Conservation (phyloP, 2,797 vertebrate genomes). For the Linurgus olivaceus region DNA sequence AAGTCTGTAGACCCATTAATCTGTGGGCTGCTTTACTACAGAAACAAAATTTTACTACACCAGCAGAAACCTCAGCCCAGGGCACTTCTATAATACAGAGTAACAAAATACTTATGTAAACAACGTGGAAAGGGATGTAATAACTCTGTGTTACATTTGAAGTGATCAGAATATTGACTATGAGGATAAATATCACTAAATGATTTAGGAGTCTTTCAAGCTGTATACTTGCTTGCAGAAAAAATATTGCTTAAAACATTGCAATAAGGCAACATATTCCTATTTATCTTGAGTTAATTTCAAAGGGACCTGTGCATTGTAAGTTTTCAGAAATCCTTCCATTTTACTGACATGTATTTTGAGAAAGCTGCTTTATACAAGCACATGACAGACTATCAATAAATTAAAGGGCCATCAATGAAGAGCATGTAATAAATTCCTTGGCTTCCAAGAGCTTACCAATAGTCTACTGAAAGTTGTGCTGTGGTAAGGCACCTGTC, state of each 20-base stretch:
- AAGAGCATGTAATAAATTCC: background rate
- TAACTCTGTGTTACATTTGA: background rate
- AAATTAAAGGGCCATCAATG: background rate
- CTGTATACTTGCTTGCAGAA: background rate
- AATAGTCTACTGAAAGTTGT: background rate
- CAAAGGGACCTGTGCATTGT: background rate
- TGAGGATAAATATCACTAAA: background rate
- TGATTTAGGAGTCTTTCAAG: background rate
- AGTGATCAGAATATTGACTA: background rate
- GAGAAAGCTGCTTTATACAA: background rate
- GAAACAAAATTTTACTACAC: background rate
- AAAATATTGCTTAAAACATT: background rate
- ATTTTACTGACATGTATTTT: background rate
- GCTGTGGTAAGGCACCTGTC: background rate
- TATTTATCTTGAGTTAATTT: background rate
- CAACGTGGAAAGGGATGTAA: background rate
- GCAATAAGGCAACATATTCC: background rate
- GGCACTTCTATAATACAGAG: background rate
- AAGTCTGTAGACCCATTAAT: background rate
- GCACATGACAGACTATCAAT: rapidly evolving
- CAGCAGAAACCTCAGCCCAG: background rate
- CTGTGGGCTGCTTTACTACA: background rate
- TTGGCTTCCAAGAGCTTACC: background rate
- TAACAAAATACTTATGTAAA: background rate
- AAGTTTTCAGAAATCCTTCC: background rate